phyloP scores from a whole-genome alignment of 2,888 invertebrate species.

The Caenorhabditis afra region DNA sequence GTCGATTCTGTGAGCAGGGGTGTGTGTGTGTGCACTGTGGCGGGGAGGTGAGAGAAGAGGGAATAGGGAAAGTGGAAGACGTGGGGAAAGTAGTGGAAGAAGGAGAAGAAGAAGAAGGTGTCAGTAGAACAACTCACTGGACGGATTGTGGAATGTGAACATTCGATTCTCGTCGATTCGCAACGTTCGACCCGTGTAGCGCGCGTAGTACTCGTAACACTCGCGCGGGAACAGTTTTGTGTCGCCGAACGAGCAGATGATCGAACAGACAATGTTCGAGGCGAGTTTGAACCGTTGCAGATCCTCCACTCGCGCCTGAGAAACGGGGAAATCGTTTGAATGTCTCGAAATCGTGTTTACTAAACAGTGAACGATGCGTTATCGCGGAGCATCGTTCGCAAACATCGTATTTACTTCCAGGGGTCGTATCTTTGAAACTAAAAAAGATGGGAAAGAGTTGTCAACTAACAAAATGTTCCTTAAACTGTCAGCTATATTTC shows the following conservation, averaged over 20 bases:
- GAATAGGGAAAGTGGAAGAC: background rate
- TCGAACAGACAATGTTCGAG: conserved; percentile 94
- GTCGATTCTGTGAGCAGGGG: too few relatives aligned
- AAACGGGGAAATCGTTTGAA: background rate
- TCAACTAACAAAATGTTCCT: too few relatives aligned
- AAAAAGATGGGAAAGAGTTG: too few relatives aligned
- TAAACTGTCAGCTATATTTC: too few relatives aligned
- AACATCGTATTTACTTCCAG: too few relatives aligned
- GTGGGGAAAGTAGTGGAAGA: background rate
- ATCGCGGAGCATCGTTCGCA: too few relatives aligned
- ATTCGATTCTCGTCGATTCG: conserved; percentile 96
- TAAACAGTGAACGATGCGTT: too few relatives aligned
- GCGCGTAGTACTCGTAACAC: conserved; percentile 92
- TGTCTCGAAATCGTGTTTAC: too few relatives aligned
- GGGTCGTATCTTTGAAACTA: too few relatives aligned
- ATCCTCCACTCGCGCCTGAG: conserved; percentile 94
- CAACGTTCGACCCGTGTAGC: conserved; percentile 92
- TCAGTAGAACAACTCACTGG: conserved; percentile 74
- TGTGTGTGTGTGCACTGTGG: conserved; percentile 20
- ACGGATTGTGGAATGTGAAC: conserved; percentile 86
- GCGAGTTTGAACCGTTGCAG: conserved; percentile 93
- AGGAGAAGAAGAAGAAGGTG: background rate
- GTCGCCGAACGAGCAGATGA: conserved; percentile 93
- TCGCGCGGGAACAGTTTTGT: conserved; percentile 91
- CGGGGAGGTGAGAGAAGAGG: conserved; percentile 8